These are phyloP conservation scores for Hippasteria phrygiana DNA, from an alignment of 53 echinoderm and acorn worm species.

Conservation along the genomic window DNA sequence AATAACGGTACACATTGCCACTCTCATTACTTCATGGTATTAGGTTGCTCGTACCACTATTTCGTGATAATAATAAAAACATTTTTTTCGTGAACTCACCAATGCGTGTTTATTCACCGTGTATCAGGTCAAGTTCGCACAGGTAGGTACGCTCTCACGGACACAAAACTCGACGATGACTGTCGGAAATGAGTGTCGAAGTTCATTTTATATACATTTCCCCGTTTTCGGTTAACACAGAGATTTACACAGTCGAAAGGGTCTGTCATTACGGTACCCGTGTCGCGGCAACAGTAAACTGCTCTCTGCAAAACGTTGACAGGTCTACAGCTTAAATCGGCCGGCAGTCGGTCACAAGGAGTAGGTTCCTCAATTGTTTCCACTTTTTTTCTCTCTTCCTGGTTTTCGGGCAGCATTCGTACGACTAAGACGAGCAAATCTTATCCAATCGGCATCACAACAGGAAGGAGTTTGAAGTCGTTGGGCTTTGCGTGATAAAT, in stretches of 20 bases:
- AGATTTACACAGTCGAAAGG: background rate
- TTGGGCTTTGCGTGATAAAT: conserved; percentile 6
- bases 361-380: background rate
- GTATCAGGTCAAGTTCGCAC: background rate
- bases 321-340: background rate
- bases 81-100: too few species aligned
- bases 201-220: background rate
- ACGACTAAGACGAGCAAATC: background rate
- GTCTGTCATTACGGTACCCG: background rate
- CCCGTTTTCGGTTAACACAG: background rate
- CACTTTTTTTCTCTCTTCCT: background rate
- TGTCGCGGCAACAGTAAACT: background rate
- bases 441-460: conserved; percentile 38
- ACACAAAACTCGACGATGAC: background rate
- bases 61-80: too few species aligned
- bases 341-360: background rate
- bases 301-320: background rate
- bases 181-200: background rate
- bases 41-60: too few species aligned
- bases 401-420: background rate
- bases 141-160: background rate
- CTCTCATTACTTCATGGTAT: too few species aligned
- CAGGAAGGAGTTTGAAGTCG: conserved; percentile 27
- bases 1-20: too few species aligned
- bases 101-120: too few species aligned